A percentile compares a stretch with the other conserved stretches of the same genome.
Conservation (phyloP, 2,888 invertebrate genomes). For the Drosophila crucigera region DNA sequence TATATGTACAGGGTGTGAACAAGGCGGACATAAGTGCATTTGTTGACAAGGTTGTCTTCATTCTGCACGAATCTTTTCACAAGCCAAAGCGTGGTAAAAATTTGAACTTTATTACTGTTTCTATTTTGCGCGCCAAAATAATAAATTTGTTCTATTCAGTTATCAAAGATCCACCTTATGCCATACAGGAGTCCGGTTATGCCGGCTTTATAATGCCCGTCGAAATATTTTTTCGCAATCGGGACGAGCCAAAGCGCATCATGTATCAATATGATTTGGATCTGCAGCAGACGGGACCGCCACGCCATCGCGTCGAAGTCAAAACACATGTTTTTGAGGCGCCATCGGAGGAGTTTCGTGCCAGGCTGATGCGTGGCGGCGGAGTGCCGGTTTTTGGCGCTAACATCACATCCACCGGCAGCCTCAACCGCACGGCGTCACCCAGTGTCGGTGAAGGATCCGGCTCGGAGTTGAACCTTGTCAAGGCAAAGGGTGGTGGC, state of each 20-base stretch:
- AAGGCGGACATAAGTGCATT: conserved; percentile 95
- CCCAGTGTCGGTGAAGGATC: conserved; percentile 53
- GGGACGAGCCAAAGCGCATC: conserved; percentile 95
- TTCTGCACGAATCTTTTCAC: conserved; percentile 95
- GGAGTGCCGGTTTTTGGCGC: conserved; percentile 87
- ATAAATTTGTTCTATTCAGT: conserved; percentile 87
- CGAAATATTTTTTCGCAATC: conserved; percentile 94
- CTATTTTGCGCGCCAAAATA: conserved; percentile 44
- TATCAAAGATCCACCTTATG: conserved; percentile 95
- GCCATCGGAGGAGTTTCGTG: conserved; percentile 95
- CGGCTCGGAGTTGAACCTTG: conserved; percentile 84
- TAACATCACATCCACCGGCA: conserved; percentile 41
- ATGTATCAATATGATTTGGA: conserved; percentile 94
- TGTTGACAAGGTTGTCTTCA: conserved; percentile 96
- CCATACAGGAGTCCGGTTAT: conserved; percentile 97
- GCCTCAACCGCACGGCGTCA: conserved; percentile 55
- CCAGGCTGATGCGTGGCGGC: conserved; percentile 94
- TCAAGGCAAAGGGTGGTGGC: conserved; percentile 88
- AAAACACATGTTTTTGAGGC: conserved; percentile 94
- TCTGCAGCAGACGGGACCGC: conserved; percentile 91
- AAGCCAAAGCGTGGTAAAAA: conserved; percentile 94
- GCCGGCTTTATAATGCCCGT: conserved; percentile 96
- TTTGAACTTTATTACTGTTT: neutral
- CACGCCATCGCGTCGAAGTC: conserved; percentile 89
- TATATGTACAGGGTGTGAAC: conserved; percentile 95